phyloP scores from a whole-genome alignment of 2,797 vertebrate genomes.

The Sylvia borin region DNA sequence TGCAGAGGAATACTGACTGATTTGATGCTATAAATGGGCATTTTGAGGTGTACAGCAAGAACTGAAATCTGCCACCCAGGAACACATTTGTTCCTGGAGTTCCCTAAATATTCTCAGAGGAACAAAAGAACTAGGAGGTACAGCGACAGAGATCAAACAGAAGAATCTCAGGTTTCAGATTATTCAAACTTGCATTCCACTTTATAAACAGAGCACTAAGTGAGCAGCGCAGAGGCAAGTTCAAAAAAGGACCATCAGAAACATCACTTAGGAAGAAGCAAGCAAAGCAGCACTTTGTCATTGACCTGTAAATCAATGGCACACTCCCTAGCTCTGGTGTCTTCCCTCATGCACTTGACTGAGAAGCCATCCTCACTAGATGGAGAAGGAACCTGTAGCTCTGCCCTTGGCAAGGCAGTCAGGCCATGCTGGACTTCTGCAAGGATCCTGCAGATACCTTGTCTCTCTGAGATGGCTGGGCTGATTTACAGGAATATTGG shows the following conservation, averaged over 20 bases:
- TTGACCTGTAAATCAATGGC: neutral
- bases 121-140: neutral
- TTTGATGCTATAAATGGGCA: neutral
- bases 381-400: neutral
- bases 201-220: neutral
- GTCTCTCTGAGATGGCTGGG: neutral
- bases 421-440: neutral
- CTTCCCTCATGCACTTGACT: neutral
- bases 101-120: neutral
- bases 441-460: neutral
- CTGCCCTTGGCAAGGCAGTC: neutral
- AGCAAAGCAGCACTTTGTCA: neutral
- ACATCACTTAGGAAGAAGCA: neutral
- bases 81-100: neutral
- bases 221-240: neutral
- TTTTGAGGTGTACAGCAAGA: neutral
- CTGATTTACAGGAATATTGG: neutral
- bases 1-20: neutral
- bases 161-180: neutral
- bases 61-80: neutral
- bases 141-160: neutral
- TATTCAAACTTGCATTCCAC: neutral
- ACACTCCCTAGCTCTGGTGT: neutral
- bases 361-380: neutral
- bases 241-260: neutral